Conservation (phyloP, 2,113 vertebrate genomes). For the Elanoides forficatus region DNA sequence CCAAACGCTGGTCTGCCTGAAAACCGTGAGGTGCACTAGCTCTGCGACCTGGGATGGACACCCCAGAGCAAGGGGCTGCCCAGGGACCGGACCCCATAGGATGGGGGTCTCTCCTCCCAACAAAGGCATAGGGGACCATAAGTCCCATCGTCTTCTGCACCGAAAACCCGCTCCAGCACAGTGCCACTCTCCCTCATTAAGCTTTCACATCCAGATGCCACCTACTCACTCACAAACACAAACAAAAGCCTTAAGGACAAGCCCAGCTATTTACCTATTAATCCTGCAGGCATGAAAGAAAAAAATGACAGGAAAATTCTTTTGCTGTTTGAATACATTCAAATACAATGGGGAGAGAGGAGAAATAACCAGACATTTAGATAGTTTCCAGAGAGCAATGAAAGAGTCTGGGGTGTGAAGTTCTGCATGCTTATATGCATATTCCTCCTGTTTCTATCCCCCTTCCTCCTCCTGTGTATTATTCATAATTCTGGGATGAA, state of each 20-base stretch:
- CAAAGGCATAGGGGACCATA: accelerated
- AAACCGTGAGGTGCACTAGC: accelerated
- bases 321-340: background rate
- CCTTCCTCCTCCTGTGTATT: background rate
- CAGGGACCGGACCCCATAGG: accelerated
- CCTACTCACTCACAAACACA: background rate
- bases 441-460: background rate
- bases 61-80: background rate
- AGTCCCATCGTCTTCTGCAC: background rate
- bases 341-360: background rate
- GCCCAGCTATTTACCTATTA: background rate
- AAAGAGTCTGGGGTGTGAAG: background rate
- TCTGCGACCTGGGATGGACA: accelerated
- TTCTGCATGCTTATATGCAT: background rate
- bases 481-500: background rate
- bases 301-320: background rate
- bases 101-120: background rate
- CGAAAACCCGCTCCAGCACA: background rate
- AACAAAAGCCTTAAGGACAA: background rate
- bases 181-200: background rate
- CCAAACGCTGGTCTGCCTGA: accelerated
- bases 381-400: background rate
- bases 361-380: background rate
- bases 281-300: background rate
- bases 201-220: background rate